Evolutionary conservation across 2,797 vertebrate species (phyloP), one percentile per base, ranked within the genome.

Genomic region (Tenualosa thibaudeaui): DNA sequence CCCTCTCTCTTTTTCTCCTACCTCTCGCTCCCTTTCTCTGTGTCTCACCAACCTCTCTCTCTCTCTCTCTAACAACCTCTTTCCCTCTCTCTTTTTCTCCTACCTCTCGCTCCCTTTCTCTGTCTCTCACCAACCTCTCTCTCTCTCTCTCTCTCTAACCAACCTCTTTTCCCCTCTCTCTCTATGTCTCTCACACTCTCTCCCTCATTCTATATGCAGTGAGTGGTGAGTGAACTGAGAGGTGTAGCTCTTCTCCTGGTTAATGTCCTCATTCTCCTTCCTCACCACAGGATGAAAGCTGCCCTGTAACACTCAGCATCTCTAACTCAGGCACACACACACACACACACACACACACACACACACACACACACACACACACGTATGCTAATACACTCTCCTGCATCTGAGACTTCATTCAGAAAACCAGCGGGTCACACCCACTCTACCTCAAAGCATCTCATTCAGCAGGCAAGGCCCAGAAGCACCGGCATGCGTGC

Each of bases 381-480:
- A 7, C 4, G 5, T n/a, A 62, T n/a, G 2, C 62, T 12, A 26
- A 31, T 31, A 17, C 65, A 40, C 65, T 62, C 22, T 62, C 58
- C 58, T 8, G 5, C 58, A 62, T 37, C 65, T 71, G 12, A 71
- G 65, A 46, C 37, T 78, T 78, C 71, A 78, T 78, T 78, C 71
- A 78, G 71, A 78, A 78, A 78, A 43, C 37, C 17, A 40, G 19
- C 19, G 71, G 40, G 71, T 37, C 71, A 78, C 71, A 78, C 71
- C 71, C 17, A 46, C 40, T 19, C 5, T 46, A 78, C 71, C 71
- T 78, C 71, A 78, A 78, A 78, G 71, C 50, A 31, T 31, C 9
- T 78, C 71, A 78, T 78, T 78, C 71, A 78, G 71, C 71, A 78
- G 13, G 40, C 40, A 17, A 78, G 37, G 9, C 22, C 71, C 19